A percentile compares a stretch with the other conserved stretches of the same genome.
Evolutionary conservation across 2,888 invertebrate species (phyloP).

Genomic region (Phlogophora meticulosa): DNA sequence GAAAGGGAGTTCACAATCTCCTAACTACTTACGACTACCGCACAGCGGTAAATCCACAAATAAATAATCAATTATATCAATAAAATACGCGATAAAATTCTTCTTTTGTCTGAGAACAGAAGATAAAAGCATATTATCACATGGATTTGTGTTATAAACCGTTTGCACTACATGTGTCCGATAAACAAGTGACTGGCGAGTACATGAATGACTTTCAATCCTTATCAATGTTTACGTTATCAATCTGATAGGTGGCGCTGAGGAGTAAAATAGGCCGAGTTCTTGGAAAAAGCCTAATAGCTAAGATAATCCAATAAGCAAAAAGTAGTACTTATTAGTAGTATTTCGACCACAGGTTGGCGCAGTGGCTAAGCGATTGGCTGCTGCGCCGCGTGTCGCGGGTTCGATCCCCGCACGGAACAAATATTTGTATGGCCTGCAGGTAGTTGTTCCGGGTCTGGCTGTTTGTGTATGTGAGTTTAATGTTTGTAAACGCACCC

Average conservation of each 20-base stretch:
- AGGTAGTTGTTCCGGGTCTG: too few species aligned
- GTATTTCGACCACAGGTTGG: too few species aligned
- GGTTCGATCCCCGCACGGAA: too few species aligned
- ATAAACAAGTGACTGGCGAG: slow-evolving; percentile 14
- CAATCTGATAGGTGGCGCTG: slow-evolving; percentile 43
- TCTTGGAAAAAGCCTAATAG: background rate
- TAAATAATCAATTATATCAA: slow-evolving; percentile 1
- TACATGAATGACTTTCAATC: slow-evolving; percentile 29
- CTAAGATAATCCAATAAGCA: background rate
- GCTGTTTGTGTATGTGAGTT: too few species aligned
- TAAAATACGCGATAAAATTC: slow-evolving; percentile 24
- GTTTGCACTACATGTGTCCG: slow-evolving; percentile 20
- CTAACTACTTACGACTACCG: background rate
- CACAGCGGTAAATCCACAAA: background rate
- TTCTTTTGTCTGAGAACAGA: slow-evolving; percentile 36
- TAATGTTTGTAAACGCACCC: too few species aligned
- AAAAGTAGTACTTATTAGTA: too few species aligned
- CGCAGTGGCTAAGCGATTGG: too few species aligned
- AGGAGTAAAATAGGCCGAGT: background rate
- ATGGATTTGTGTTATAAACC: slow-evolving; percentile 7
- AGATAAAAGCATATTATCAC: slow-evolving; percentile 20
- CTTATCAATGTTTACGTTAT: slow-evolving; percentile 35
- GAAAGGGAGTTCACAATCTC: background rate
- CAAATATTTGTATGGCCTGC: too few species aligned
- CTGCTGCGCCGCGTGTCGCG: too few species aligned